phyloP scores from a whole-genome alignment of 2,888 invertebrate species.

The Luperina nickerlii region DNA sequence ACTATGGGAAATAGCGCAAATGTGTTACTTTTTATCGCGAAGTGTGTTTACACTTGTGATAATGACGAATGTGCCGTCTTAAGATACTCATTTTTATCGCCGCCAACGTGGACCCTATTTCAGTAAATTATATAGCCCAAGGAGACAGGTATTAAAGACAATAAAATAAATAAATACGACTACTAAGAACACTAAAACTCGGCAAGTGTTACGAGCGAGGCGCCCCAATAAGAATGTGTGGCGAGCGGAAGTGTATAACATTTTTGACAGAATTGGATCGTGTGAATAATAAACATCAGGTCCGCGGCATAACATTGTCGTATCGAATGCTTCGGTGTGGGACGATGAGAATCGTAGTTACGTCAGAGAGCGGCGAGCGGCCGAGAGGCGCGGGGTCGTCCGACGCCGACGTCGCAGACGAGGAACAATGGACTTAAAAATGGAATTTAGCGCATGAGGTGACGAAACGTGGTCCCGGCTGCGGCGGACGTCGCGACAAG shows the following conservation, averaged over 20 bases:
- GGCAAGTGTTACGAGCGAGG: constrained; percentile 66
- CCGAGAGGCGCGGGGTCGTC: constrained; percentile 61
- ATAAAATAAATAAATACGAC: constrained; percentile 68
- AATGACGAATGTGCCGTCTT: constrained; percentile 77
- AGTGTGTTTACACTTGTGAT: constrained; percentile 82
- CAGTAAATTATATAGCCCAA: constrained; percentile 53
- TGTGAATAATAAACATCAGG: constrained; percentile 83
- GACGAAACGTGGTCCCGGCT: constrained; percentile 81
- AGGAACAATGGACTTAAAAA: constrained; percentile 80
- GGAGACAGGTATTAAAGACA: constrained; percentile 65
- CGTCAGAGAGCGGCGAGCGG: constrained; percentile 69
- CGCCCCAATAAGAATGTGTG: constrained; percentile 75
- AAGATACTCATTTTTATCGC: constrained; percentile 69
- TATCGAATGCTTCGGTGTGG: constrained; percentile 73
- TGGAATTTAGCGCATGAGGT: constrained; percentile 83
- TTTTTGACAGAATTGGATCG: constrained; percentile 83
- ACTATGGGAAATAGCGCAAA: constrained; percentile 88
- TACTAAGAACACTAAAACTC: constrained; percentile 56
- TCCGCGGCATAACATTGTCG: constrained; percentile 75
- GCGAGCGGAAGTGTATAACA: constrained; percentile 75
- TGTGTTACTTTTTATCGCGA: constrained; percentile 84
- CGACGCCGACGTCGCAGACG: constrained; percentile 65
- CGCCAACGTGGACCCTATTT: constrained; percentile 62
- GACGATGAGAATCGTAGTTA: constrained; percentile 71
- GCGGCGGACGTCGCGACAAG: constrained; percentile 76